phyloP scores from a whole-genome alignment of 2,797 vertebrate genomes.

The Luscinia luscinia region DNA sequence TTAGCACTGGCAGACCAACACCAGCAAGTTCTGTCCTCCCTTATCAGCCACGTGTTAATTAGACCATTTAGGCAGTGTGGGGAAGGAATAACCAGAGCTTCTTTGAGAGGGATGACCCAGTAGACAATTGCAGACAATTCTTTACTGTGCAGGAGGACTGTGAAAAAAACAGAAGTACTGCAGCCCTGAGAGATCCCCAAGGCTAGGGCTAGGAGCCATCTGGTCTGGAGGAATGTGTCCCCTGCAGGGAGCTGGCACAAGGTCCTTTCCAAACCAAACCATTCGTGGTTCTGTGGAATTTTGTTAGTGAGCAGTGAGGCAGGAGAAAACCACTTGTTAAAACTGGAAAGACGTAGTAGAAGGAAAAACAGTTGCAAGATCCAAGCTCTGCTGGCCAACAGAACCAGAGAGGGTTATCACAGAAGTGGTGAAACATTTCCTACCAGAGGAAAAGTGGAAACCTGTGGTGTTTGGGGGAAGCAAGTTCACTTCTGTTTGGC shows the following conservation, averaged over 20 bases:
- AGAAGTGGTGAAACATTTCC: conserved; percentile 21
- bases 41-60: not conserved
- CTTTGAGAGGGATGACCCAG: not conserved
- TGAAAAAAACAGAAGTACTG: not conserved
- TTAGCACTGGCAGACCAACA: not conserved
- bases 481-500: conserved; percentile 24
- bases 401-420: conserved; percentile 3
- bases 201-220: not conserved
- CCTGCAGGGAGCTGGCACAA: not conserved
- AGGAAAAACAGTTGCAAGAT: not conserved
- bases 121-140: not conserved
- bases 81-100: not conserved
- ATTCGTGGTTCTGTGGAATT: not conserved
- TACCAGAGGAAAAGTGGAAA: conserved; percentile 13
- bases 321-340: not conserved
- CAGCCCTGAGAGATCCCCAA: not conserved
- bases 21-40: not conserved
- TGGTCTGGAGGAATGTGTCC: not conserved
- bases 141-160: not conserved
- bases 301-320: not conserved
- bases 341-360: not conserved
- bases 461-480: not conserved
- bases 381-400: not conserved
- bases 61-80: not conserved
- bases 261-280: not conserved